These are phyloP conservation scores for Protobothrops mucrosquamatus DNA, from an alignment of 2,113 vertebrate species.

Conservation along the genomic window DNA sequence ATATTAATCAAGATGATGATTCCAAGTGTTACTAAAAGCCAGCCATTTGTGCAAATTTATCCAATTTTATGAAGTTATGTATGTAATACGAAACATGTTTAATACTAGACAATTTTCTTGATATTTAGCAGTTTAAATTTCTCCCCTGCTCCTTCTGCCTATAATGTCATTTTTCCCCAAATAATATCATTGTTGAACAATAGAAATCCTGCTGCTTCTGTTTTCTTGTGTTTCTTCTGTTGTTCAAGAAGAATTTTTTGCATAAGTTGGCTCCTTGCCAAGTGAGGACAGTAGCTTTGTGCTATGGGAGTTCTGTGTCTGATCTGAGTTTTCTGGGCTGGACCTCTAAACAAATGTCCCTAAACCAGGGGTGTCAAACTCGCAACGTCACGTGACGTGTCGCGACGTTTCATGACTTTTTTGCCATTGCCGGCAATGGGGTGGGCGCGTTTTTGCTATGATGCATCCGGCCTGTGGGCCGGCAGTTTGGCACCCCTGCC, in stretches of 20 bases:
- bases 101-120: not conserved
- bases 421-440: too few relatives aligned
- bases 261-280: not conserved
- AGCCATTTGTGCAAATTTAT: not conserved
- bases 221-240: not conserved
- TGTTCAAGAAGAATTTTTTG: not conserved
- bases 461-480: too few relatives aligned
- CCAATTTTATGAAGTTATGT: not conserved
- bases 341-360: not conserved
- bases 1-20: not conserved
- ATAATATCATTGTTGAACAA: not conserved
- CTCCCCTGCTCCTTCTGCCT: not conserved
- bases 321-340: not conserved
- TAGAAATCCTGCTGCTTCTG: not conserved
- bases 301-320: not conserved
- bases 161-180: not conserved
- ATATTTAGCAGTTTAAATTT: not conserved
- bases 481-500: not conserved
- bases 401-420: too few relatives aligned
- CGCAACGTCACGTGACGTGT: too few relatives aligned
- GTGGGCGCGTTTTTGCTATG: too few relatives aligned
- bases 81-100: not conserved
- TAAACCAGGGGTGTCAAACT: not conserved
- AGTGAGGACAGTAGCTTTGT: not conserved
- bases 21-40: not conserved